Base-by-base conservation (phyloP, 2,113 vertebrate genomes). In the Charina bottae region DNA sequence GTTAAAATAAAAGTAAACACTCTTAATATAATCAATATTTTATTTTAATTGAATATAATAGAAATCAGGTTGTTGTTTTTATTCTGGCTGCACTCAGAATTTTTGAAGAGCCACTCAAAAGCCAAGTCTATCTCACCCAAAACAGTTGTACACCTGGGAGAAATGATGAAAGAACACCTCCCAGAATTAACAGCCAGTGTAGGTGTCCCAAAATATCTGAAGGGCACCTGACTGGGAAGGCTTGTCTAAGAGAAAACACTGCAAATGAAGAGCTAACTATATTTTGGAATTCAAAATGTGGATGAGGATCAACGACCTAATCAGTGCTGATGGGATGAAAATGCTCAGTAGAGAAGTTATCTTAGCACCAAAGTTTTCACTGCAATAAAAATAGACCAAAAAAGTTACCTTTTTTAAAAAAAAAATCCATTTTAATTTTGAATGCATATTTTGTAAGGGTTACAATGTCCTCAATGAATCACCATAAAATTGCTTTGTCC, bases 371-470 rank as follows among this genome's bases (percentile, higher is more conserved):
- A 60, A 96, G 93, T 87, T 90, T 17, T 91, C 54, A 94, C 93
- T 89, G 90, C 84, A 95, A 94, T 28, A 54, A 93, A 95, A 37
- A 1, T 3, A 19, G 87, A 83, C 93, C 72, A 23, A 94, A 33
- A 96, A 94, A 90, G 4, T 56, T 85, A 8, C 11, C 54, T 42
- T 59, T 83, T n/a, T 55, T 19, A 42, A 42, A 42, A 42, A 6
- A 94, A 92, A 8, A 49, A 49, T 86, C 92, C 87, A 91, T 94
- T 94, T 90, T 93, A 92, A 96, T 96, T 95, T 95, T 94, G 95
- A 85, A 93, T 21, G 87, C 13, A 85, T 12, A 84, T 90, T 83
- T 88, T 60, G 89, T 60, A 78, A 33, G 17, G 90, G 37, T 11
- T 87, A 91, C 88, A 60, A 19, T 90, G 85, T 92, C 59, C 89